Conservation (phyloP, 2,888 invertebrate species). For the Noctua janthina region DNA sequence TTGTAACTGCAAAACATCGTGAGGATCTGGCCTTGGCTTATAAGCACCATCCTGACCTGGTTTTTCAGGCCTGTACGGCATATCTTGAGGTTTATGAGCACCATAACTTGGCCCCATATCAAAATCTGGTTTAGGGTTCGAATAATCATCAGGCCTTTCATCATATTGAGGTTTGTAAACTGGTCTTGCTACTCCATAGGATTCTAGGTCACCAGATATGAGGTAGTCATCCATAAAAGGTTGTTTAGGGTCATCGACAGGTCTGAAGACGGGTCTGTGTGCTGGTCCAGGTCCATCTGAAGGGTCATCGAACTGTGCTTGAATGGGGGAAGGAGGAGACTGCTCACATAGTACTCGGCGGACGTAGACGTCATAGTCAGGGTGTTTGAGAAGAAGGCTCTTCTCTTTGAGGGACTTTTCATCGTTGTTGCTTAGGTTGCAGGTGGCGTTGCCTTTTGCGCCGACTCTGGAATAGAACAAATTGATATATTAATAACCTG, state of each 20-base stretch:
- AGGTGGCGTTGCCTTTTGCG: conserved; percentile 88
- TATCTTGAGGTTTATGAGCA: conserved; percentile 79
- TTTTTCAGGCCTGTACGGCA: conserved; percentile 76
- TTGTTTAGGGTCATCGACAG: conserved; percentile 78
- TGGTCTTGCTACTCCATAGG: conserved; percentile 69
- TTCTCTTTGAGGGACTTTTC: conserved; percentile 83
- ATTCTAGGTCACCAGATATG: conserved; percentile 71
- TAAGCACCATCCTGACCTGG: conserved; percentile 55
- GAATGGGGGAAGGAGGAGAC: conserved; percentile 82
- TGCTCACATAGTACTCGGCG: conserved; percentile 85
- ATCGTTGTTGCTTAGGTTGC: conserved; percentile 80
- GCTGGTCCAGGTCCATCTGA: conserved; percentile 53
- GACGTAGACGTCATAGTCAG: conserved; percentile 86
- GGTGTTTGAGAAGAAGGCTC: conserved; percentile 77
- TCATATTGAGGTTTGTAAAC: conserved; percentile 68
- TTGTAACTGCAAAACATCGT: conserved; percentile 81
- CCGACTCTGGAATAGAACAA: conserved; percentile 80
- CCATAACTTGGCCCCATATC: conserved; percentile 83
- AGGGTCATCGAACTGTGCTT: conserved; percentile 78
- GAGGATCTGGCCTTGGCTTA: conserved; percentile 71
- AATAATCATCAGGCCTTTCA: conserved; percentile 82
- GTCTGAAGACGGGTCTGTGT: conserved; percentile 83
- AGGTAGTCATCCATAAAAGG: conserved; percentile 78
- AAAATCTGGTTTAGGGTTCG: conserved; percentile 75
- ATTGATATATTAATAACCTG: not conserved